Evolutionary conservation across 23 tunicate species (phyloP), one percentile per base, ranked within the genome.

Genomic region (Ciona savignyi): DNA sequence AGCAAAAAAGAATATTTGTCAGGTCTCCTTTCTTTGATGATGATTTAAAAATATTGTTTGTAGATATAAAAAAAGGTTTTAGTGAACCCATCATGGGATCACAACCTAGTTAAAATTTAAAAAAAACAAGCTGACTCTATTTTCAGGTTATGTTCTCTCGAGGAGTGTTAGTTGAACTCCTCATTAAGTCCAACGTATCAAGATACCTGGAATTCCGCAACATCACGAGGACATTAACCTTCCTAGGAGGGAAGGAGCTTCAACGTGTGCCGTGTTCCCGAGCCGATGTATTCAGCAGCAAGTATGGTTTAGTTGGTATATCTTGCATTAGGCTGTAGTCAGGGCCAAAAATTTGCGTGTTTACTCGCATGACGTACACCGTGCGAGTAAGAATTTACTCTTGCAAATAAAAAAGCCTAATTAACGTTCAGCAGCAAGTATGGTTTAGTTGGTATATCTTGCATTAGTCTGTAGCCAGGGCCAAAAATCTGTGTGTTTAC

Each of bases 241-340:
- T 84, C 42, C 66, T 84, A 23, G 77, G 72, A 0, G 25, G 49
- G 20, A 64, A 28, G 19, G 29, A 67, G 3, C 60, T 91, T 25
- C 83, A 74, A 22, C 84, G 79, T 42, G 97, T 91, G 6, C 97
- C 97, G 11, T 91, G 97, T 67, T 86, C 97, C 21, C 63, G 97
- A 32, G 83, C 90, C 27, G 97, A 91, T 42, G 89, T 91, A 4
- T 91, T 91, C 75, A 85, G 71, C 67, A 91, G 83, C 86, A 91
- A 84, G 96, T 90, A 71, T 27, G 83, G 6, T 69, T 69, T 69
- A n/a, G n/a, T 49, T 49, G 83, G 82, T 83, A 90, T 79, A 86
- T 89, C 70, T 30, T 78, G 15, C 22, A 15, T 65, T 51, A 51
- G 22, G 22, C 20, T 65, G 29, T 26, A 65, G 22, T 65, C 29